phyloP scores from a whole-genome alignment of 2,888 invertebrate genomes.

The Eupeodes luniger region DNA sequence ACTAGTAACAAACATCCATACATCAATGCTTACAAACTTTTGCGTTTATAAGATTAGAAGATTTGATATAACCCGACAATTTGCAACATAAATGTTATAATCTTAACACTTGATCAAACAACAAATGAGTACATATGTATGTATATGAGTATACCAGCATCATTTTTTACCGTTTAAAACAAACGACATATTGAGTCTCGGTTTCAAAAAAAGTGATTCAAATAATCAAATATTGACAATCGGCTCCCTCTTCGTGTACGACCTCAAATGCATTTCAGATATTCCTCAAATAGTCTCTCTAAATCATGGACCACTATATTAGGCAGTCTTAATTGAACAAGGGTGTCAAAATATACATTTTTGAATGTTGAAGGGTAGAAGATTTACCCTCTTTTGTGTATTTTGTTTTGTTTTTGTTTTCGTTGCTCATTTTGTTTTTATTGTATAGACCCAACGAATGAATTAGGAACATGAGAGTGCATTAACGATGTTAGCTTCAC shows the following conservation, averaged over 20 bases:
- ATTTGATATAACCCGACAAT: too few relatives aligned
- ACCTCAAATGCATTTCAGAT: not conserved
- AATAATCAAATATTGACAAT: conserved; percentile 63
- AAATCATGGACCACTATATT: conserved; percentile 58
- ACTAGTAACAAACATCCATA: too few relatives aligned
- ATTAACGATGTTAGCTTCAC: conserved; percentile 35
- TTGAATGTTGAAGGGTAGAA: conserved; percentile 50
- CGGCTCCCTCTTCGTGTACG: conserved; percentile 13
- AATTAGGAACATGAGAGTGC: conserved; percentile 37
- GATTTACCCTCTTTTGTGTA: conserved; percentile 34
- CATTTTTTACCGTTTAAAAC: conserved; percentile 81
- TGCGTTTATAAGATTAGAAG: too few relatives aligned
- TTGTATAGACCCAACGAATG: not conserved
- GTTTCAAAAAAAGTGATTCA: conserved; percentile 39
- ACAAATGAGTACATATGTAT: conserved; percentile 77
- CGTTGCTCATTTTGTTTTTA: conserved; percentile 49
- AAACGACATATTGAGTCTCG: not conserved
- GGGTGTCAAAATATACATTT: conserved; percentile 81
- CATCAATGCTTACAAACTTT: too few relatives aligned
- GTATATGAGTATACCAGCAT: conserved; percentile 78
- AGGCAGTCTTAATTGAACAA: conserved; percentile 75
- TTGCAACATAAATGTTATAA: not conserved
- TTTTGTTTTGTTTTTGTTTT: conserved; percentile 55
- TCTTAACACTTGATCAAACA: conserved; percentile 53
- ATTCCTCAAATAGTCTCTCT: conserved; percentile 58